Evolutionary conservation across 2,113 vertebrate genomes (phyloP), one percentile per base, ranked within the genome.

Genomic region (Crotalus tigris): DNA sequence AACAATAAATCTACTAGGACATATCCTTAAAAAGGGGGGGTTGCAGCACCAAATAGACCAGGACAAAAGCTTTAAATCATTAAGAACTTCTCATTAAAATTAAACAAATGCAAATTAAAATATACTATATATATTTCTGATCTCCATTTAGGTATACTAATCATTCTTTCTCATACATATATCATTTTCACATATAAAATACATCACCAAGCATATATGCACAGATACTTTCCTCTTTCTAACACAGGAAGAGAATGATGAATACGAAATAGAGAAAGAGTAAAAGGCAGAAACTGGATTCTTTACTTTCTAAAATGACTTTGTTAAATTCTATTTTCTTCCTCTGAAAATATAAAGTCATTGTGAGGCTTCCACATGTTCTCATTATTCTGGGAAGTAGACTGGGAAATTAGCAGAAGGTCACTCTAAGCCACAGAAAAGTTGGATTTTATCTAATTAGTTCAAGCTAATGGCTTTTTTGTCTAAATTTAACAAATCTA

Each of bases 271-370:
- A 44, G 17, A 81, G 15, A 81, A 8, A 44, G 33, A 75, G 21
- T 29, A 39, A 81, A 81, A 81, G 17, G 33, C 3, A 81, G 17
- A 17, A 81, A 81, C 33, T 81, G 33, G 17, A 44, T 11, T 61
- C 91, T 94, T 94, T 57, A 1, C 19, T 21, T 39, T 94, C 92
- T 88, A 94, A 95, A 94, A 94, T 92, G 89, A 59, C n/a, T 93
- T 54, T 53, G 12, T 90, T 94, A 92, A 96, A 44, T 46, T 75
- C 5, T 55, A 23, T 93, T 94, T 95, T 93, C 23, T 59, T 94
- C 93, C 95, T 10, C 39, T 92, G 51, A 90, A 61, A 55, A 94
- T 54, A 91, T 87, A 93, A 94, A 24, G 6, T 49, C 91, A 10
- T 5, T 24, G 39, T 61, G 53, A 64, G 90, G 44, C 55, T 90